Base-by-base conservation (phyloP, 2,797 vertebrate genomes). In the Gephyroberyx darwinii region DNA sequence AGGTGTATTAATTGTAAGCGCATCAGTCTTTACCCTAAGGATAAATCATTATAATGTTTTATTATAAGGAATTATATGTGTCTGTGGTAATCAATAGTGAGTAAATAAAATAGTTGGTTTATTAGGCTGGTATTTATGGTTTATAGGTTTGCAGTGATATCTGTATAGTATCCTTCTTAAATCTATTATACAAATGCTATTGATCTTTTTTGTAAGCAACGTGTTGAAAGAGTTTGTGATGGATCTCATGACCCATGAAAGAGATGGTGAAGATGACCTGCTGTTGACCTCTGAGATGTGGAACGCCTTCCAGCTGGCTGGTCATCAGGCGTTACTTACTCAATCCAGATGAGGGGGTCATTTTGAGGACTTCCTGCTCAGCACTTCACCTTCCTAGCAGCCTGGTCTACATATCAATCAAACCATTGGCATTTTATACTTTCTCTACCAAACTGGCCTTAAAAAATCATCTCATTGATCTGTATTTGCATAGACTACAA, bases 401-500 rank as follows among this genome's bases (percentile, higher is more conserved):
- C 39, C 3, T 41, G 14, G 5, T 4, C 13, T 45, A 14, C 4
- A 45, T 16, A 14, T 14, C 43, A 45, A 43, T 63, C 47, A 66
- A 26, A 26, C 26, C 26, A 26, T 43, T 47, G 43, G 22, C 64
- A 57, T 75, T 82, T 80, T 69, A 3, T 70, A 53, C 64, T 75
- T 75, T 30, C 68, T 26, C 26, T 4, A 26, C 57, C 53, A 20
- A 41, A 41, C 54, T 33, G 3, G 19, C 26, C 8, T 26, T n/a
- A 9, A 8, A 3, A 17, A 26, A 31, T 55, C 35, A 16, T 33
- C 54, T 56, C 69, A 64, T 57, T 75, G 82, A 82, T 80, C 73
- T 63, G 43, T 43, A 65, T 77, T 67, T 81, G 82, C 82, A 70
- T 14, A 33, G 60, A 31, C 77, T 80, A 79, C 62, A 4, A 37